These are phyloP conservation scores for Sphyrna mokarran DNA, from an alignment of 2,113 vertebrate species.

Conservation along the genomic window DNA sequence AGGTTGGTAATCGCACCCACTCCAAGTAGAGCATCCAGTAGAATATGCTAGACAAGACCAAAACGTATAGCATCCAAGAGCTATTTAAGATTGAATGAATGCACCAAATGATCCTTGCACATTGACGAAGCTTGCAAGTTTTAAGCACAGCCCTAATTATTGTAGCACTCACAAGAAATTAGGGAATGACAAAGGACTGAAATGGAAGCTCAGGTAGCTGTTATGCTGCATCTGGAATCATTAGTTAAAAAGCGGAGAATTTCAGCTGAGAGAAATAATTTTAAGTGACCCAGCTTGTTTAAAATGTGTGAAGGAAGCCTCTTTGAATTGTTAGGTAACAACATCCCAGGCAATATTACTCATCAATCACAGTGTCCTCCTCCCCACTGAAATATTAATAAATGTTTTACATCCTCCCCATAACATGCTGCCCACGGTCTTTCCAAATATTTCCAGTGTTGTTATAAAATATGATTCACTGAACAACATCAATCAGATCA, in stretches of 20 bases:
- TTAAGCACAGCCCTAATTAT: too few species aligned
- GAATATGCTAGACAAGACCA: too few species aligned
- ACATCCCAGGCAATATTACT: neutral
- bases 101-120: too few species aligned
- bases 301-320: neutral
- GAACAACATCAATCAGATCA: neutral
- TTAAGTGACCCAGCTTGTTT: neutral
- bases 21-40: too few species aligned
- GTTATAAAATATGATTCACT: neutral
- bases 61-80: too few species aligned
- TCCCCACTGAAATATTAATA: conserved; percentile 3
- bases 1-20: too few species aligned
- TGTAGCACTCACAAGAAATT: too few species aligned
- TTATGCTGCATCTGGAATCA: neutral
- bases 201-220: neutral
- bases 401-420: neutral
- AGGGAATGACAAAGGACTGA: neutral
- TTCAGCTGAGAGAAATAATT: neutral
- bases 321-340: neutral
- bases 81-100: too few species aligned
- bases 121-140: too few species aligned
- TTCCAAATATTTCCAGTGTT: neutral
- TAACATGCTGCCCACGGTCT: neutral
- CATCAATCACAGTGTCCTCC: neutral
- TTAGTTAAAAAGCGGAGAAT: neutral